A percentile compares a stretch with the other conserved stretches of the same genome.
These are phyloP conservation scores for Hemicordylus capensis DNA, from an alignment of 2,113 vertebrate genomes.

Conservation along the genomic window DNA sequence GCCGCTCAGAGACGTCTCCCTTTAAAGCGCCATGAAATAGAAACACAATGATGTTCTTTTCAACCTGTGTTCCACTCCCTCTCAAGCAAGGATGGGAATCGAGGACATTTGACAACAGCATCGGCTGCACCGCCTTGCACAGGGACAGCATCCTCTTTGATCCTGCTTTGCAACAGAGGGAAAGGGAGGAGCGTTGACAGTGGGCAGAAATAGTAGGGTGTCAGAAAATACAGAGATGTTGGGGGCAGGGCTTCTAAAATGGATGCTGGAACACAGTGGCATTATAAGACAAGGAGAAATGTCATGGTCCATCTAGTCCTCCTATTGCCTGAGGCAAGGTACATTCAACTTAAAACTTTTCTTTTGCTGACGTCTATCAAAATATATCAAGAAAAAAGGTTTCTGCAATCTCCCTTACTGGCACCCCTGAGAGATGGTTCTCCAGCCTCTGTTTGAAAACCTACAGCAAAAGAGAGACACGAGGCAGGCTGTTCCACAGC, in stretches of 20 bases:
- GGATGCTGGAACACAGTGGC: background rate
- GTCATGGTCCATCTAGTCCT: too few species aligned
- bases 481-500: too few species aligned
- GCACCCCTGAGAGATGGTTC: too few species aligned
- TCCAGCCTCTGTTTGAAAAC: too few species aligned
- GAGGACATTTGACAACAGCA: conserved; percentile 42
- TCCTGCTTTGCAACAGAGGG: background rate
- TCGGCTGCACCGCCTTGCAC: background rate
- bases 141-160: conserved; percentile 46
- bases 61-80: conserved; percentile 16
- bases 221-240: background rate
- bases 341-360: too few species aligned
- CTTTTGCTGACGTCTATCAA: too few species aligned
- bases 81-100: conserved; percentile 25
- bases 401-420: too few species aligned
- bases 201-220: background rate
- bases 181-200: background rate
- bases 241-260: background rate
- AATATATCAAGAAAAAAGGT: too few species aligned
- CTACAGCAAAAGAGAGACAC: too few species aligned
- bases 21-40: conserved; percentile 58
- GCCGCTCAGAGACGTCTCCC: conserved; percentile 44
- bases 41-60: conserved; percentile 42
- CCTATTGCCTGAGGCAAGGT: too few species aligned
- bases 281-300: too few species aligned